Base-by-base conservation (phyloP, 1,140 invertebrate species). In the Mamestra configurata region DNA sequence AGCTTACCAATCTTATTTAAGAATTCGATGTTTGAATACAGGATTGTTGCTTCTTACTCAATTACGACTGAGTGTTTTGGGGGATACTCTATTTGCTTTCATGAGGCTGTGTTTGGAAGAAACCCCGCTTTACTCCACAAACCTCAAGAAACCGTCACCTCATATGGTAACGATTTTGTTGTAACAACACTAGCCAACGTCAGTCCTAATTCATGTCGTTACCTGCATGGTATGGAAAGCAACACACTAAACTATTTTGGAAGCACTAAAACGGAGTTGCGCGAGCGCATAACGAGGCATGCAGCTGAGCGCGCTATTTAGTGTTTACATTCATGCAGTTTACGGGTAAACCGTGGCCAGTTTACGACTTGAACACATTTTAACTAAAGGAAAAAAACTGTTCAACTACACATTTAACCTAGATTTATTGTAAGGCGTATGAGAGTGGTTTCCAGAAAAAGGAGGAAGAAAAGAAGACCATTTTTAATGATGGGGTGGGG, bases 271-370 rank as follows among this genome's bases (percentile, higher is more conserved):
- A 75, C n/a, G 68, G n/a, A 43, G 20, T 75, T 75, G 71, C 51
- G 71, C 71, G n/a, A n/a, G 51, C 35, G 71, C 71, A 75, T 75
- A 37, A 43, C 53, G 55, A 75, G 37, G 53, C 59, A 75, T 75
- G 71, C 71, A 53, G 37, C 71, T 53, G 59, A 59, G 27, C 71
- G 37, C 37, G 35, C 51, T 59, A 35, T 75, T 75, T 75, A 11
- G 53, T 57, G 70, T 72, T 72, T 59, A 75, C 71, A 75, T 57
- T 75, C 20, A 24, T 59, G 71, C 53, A 75, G 71, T 72, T 72
- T 72, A 72, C 51, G 70, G 70, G 27, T 11, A 37, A 55, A 55
- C 49, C 49, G 70, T 13, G 49, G 51, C 49, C 27, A 53, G 20
- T 72, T 72, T 72, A 72, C 70, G 70, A 59, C 3, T 15, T 40